These are phyloP conservation scores for Melanostigma gelatinosum DNA, from an alignment of 2,113 vertebrate genomes.

Conservation along the genomic window DNA sequence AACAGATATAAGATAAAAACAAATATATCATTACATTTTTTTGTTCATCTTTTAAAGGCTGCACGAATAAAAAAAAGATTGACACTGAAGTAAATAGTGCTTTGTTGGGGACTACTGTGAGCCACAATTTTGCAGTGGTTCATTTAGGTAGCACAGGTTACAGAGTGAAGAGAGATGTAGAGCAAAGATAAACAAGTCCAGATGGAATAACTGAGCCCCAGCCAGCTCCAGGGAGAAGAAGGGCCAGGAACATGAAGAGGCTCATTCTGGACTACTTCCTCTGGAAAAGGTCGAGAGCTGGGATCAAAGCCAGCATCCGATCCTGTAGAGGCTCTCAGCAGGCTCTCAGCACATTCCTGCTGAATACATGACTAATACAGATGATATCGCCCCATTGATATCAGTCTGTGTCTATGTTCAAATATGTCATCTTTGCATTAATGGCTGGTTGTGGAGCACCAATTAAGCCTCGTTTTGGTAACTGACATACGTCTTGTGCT, in stretches of 20 bases:
- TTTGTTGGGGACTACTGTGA: neutral
- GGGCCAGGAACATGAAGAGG: slow-evolving; percentile 57
- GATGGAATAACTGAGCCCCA: slow-evolving; percentile 46
- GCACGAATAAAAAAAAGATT: too few relatives aligned
- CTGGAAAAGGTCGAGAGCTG: slow-evolving; percentile 42
- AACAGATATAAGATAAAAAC: neutral
- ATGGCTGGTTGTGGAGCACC: neutral
- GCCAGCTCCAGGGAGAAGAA: slow-evolving; percentile 28
- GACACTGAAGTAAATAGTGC: neutral
- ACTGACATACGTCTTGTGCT: neutral
- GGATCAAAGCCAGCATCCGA: slow-evolving; percentile 34
- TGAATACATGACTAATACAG: slow-evolving; percentile 15
- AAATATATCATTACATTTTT: neutral
- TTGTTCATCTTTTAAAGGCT: neutral
- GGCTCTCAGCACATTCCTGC: slow-evolving; percentile 8
- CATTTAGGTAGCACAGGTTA: neutral
- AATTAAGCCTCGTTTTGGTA: neutral
- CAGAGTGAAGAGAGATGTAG: neutral
- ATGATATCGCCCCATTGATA: neutral
- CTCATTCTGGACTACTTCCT: slow-evolving; percentile 54
- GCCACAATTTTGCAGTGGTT: neutral
- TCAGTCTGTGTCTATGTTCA: neutral
- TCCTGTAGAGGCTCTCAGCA: slow-evolving; percentile 16
- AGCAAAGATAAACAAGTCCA: slow-evolving; percentile 26
- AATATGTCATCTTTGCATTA: slow-evolving; percentile 5